Conservation (phyloP, 2,888 invertebrate species). For the Atethmia centrago region DNA sequence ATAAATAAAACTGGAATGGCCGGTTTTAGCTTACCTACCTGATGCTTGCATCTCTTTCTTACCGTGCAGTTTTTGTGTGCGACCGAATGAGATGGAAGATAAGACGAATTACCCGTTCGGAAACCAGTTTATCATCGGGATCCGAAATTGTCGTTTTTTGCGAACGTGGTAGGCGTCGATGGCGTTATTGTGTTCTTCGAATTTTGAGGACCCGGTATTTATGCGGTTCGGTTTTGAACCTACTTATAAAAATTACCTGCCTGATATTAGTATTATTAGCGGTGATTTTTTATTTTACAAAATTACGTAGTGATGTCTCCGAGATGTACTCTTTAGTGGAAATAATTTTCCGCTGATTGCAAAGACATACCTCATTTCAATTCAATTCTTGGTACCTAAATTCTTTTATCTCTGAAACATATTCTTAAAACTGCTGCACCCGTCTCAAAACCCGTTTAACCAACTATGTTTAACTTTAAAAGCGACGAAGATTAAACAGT, state of each 20-base stretch:
- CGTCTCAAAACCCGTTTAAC: conserved; percentile 34
- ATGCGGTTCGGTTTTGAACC: conserved; percentile 63
- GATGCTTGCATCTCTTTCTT: conserved; percentile 67
- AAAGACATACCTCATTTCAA: conserved; percentile 4
- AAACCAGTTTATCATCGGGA: conserved; percentile 89
- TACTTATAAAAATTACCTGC: conserved; percentile 56
- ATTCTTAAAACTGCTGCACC: conserved; percentile 25
- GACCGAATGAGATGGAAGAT: conserved; percentile 70
- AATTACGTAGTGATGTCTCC: conserved; percentile 34
- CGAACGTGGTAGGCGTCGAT: conserved; percentile 84
- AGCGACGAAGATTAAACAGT: conserved; percentile 65
- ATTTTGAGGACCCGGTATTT: conserved; percentile 74
- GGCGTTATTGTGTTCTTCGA: conserved; percentile 82
- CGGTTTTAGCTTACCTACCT: conserved; percentile 76
- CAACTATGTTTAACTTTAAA: conserved; percentile 56
- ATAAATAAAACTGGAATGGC: conserved; percentile 86
- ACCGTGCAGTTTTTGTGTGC: conserved; percentile 34
- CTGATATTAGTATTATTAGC: conserved; percentile 54
- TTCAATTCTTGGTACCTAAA: conserved; percentile 4
- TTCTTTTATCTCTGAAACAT: conserved; percentile 35
- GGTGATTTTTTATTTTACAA: conserved; percentile 26
- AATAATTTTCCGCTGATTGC: conserved; percentile 9
- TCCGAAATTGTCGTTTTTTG: conserved; percentile 80
- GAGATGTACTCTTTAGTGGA: neutral
- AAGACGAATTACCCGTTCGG: conserved; percentile 81